Evolutionary conservation across 2,113 vertebrate species (phyloP).

Genomic region (pig (Sus scrofa)): DNA sequence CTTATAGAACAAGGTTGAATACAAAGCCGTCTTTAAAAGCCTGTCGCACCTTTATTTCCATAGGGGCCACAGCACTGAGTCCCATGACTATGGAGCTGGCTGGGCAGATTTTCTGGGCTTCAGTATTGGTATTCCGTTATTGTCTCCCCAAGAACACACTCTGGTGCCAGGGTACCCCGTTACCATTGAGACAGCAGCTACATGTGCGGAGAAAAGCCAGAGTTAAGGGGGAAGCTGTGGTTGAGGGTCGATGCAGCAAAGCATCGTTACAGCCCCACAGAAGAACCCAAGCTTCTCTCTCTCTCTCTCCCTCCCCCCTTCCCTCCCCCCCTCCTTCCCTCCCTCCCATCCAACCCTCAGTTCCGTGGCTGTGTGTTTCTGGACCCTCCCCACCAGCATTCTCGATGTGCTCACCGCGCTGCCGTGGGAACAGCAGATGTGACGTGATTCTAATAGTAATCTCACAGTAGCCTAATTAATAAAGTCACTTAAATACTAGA

Average conservation of each 20-base stretch:
- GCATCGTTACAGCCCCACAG: background rate
- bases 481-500: constrained; percentile 49
- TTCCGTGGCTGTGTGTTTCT: background rate
- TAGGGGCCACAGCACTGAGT: background rate
- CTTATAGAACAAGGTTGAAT: background rate
- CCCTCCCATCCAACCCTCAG: background rate
- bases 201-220: background rate
- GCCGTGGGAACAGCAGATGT: background rate
- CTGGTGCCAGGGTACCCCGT: background rate
- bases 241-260: background rate
- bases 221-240: background rate
- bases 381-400: background rate
- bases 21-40: background rate
- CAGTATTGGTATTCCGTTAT: background rate
- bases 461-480: constrained; percentile 23
- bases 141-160: background rate
- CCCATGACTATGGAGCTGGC: background rate
- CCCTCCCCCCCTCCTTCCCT: too few species aligned
- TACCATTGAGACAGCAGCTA: background rate
- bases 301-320: background rate
- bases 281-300: background rate
- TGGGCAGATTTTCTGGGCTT: background rate
- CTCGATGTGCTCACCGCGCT: background rate
- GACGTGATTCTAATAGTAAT: background rate
- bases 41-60: background rate